These are phyloP conservation scores for Prosapia bicincta DNA, from an alignment of 2,888 invertebrate species.

Conservation along the genomic window DNA sequence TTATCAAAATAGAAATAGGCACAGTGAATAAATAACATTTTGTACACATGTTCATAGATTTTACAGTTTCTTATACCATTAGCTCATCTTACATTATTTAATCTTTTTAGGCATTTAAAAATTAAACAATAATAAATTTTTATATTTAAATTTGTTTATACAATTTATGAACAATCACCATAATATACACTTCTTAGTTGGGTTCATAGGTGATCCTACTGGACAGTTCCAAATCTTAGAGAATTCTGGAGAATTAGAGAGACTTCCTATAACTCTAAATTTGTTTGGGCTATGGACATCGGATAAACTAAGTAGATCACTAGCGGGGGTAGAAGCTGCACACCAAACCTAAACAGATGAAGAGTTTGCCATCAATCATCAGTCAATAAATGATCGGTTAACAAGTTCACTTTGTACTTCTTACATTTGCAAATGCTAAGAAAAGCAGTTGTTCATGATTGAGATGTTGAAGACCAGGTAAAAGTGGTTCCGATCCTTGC, in stretches of 20 bases:
- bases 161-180: constrained; percentile 57
- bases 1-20: too few species aligned
- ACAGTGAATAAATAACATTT: too few species aligned
- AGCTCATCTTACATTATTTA: too few species aligned
- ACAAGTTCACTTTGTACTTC: constrained; percentile 7
- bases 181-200: constrained; percentile 76
- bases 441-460: constrained; percentile 91
- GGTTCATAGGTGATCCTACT: constrained; percentile 77
- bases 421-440: constrained; percentile 89
- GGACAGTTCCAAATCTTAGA: constrained; percentile 74
- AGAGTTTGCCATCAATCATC: too few species aligned
- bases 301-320: constrained; percentile 76
- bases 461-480: constrained; percentile 76
- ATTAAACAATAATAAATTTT: background rate
- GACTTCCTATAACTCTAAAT: constrained; percentile 79
- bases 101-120: too few species aligned
- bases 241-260: constrained; percentile 81
- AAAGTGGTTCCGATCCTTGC: constrained; percentile 49
- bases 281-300: constrained; percentile 92
- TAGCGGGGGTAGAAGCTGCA: constrained; percentile 79
- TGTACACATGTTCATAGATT: too few species aligned
- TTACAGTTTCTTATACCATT: too few species aligned
- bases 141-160: background rate
- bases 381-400: too few species aligned
- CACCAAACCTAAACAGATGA: constrained; percentile 74